These are phyloP conservation scores for Cercopithecus mona DNA, from an alignment of 2,113 vertebrate species.

Conservation along the genomic window DNA sequence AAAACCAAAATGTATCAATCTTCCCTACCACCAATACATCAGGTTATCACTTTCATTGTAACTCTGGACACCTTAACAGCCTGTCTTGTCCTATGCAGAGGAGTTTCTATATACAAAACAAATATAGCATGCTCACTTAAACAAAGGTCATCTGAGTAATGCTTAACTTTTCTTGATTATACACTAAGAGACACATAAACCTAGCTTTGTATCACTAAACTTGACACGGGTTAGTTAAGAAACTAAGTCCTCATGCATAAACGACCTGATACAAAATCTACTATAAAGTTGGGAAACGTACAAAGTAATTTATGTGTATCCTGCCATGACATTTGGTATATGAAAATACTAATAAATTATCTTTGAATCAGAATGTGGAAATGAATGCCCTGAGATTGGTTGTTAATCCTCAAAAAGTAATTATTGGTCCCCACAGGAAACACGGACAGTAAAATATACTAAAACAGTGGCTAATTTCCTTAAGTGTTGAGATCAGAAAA, in stretches of 20 bases:
- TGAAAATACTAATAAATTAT: not conserved
- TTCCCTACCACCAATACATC: not conserved
- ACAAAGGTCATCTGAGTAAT: conserved; percentile 1
- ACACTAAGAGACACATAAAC: not conserved
- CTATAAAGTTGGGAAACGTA: not conserved
- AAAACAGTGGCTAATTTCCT: not conserved
- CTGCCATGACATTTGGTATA: not conserved
- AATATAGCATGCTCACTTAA: not conserved
- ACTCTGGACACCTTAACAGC: not conserved
- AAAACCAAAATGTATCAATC: not conserved
- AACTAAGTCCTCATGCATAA: not conserved
- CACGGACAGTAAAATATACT: not conserved
- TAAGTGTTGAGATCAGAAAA: not conserved
- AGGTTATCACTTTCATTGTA: not conserved
- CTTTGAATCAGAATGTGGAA: conserved; percentile 11
- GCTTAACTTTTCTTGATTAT: not conserved
- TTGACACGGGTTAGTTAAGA: conserved; percentile 36
- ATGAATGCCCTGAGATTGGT: not conserved
- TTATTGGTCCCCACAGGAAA: not conserved
- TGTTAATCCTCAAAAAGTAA: not conserved
- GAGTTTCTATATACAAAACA: not conserved
- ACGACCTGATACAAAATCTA: not conserved
- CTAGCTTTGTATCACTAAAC: not conserved
- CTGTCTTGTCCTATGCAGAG: not conserved
- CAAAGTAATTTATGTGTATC: conserved; percentile 2